Evolutionary conservation across 2,888 invertebrate genomes (phyloP).

Genomic region (Agrotis clavis): DNA sequence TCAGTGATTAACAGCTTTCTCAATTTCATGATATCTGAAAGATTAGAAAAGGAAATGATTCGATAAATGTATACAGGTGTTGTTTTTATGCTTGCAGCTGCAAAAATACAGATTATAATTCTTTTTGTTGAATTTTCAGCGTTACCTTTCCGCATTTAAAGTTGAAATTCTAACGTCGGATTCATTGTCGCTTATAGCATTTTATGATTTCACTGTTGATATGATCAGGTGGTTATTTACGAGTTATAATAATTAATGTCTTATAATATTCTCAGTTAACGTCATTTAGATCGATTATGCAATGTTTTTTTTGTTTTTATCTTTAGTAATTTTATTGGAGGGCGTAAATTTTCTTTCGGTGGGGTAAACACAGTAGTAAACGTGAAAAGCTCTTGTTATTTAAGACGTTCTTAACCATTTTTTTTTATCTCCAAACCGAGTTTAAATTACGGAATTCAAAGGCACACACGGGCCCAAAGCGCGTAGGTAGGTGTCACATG

Average conservation of each 20-base stretch:
- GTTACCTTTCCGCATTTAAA: not conserved
- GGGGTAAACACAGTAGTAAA: conserved; percentile 25
- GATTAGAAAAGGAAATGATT: conserved; percentile 17
- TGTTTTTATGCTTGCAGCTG: conserved; percentile 5
- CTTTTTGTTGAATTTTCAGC: not conserved
- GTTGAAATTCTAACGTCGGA: not conserved
- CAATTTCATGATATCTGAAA: not conserved
- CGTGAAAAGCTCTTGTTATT: not conserved
- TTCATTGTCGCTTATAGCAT: not conserved
- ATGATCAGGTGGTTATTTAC: not conserved
- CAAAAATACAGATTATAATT: not conserved
- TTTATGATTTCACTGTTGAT: not conserved
- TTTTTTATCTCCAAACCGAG: not conserved
- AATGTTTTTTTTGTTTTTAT: conserved; percentile 9
- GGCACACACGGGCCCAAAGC: not conserved
- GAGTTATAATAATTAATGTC: not conserved
- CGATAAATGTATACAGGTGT: conserved; percentile 25
- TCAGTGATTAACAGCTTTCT: not conserved
- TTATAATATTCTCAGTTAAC: not conserved
- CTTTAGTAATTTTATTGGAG: not conserved
- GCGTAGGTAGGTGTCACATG: no score
- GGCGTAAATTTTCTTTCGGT: conserved; percentile 1
- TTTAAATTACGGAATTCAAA: not conserved
- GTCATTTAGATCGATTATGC: not conserved
- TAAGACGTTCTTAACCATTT: not conserved